Conservation (phyloP, 2,113 vertebrate genomes). For the Macquaria australasica region DNA sequence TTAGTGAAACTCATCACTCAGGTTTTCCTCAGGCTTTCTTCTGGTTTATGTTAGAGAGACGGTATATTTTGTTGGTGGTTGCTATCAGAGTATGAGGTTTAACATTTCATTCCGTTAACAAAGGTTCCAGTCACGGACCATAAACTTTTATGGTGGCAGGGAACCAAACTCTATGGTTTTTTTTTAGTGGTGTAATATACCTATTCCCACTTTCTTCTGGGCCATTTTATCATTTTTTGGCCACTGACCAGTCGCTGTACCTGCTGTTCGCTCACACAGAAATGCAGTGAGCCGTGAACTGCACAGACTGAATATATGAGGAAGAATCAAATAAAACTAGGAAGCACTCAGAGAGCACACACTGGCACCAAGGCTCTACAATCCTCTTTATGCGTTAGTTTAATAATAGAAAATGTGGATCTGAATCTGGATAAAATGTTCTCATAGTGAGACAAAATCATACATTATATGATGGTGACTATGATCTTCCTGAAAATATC, state of each 20-base stretch:
- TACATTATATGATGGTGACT: not conserved
- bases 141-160: conserved; percentile 17
- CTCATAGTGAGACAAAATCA: not conserved
- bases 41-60: conserved; percentile 7
- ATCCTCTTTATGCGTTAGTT: not conserved
- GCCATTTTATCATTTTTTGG: conserved; percentile 16
- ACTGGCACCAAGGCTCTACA: not conserved
- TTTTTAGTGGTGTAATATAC: conserved; percentile 24
- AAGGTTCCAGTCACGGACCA: conserved; percentile 19
- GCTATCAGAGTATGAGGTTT: conserved; percentile 6
- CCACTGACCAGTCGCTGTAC: conserved; percentile 5
- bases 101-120: conserved; percentile 17
- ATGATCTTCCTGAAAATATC: not conserved
- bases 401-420: not conserved
- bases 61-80: not conserved
- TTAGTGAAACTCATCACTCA: conserved; percentile 34
- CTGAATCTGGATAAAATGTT: not conserved
- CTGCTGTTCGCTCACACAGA: conserved; percentile 8
- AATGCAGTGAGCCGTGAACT: conserved; percentile 28
- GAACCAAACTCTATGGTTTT: not conserved
- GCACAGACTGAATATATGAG: conserved; percentile 15
- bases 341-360: not conserved
- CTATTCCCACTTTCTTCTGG: conserved; percentile 11
- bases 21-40: conserved; percentile 25
- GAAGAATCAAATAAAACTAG: conserved; percentile 23